These are phyloP conservation scores for Diarsia mendica DNA, from an alignment of 2,888 invertebrate species.

Conservation along the genomic window DNA sequence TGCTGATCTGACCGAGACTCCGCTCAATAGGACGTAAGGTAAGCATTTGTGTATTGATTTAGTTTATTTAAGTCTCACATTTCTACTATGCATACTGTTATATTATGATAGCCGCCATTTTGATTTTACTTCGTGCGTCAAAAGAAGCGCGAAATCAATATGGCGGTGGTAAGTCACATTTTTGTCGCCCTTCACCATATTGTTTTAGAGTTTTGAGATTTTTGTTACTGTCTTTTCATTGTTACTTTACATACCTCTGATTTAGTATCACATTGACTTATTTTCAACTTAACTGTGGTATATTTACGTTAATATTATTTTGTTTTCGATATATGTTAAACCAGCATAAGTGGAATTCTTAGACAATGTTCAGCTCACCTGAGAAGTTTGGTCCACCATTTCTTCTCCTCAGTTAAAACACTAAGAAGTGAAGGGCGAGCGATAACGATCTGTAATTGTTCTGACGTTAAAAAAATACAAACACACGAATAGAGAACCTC, in stretches of 20 bases:
- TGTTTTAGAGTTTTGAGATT: neutral
- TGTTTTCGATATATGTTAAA: no score
- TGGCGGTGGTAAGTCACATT: neutral
- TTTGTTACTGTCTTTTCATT: neutral
- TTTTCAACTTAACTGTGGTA: neutral
- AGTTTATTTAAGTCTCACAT: neutral
- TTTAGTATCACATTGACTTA: neutral
- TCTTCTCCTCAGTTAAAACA: neutral
- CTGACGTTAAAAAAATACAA: no score
- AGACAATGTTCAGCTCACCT: neutral
- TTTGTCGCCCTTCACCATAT: neutral
- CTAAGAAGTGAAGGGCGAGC: no score
- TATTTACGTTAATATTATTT: no score
- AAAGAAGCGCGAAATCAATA: neutral
- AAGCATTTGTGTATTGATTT: neutral
- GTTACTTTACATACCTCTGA: neutral
- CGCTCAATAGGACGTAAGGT: neutral
- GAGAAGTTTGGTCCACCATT: neutral
- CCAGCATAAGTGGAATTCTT: no score
- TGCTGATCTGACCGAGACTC: conserved; percentile 1
- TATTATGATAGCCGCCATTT: neutral
- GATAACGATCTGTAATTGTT: no score
- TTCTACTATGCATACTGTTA: neutral
- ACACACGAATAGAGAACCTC: no score
- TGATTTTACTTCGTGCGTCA: neutral